Evolutionary conservation across 2,113 vertebrate species (phyloP).

Genomic region (Neolamprologus toae): DNA sequence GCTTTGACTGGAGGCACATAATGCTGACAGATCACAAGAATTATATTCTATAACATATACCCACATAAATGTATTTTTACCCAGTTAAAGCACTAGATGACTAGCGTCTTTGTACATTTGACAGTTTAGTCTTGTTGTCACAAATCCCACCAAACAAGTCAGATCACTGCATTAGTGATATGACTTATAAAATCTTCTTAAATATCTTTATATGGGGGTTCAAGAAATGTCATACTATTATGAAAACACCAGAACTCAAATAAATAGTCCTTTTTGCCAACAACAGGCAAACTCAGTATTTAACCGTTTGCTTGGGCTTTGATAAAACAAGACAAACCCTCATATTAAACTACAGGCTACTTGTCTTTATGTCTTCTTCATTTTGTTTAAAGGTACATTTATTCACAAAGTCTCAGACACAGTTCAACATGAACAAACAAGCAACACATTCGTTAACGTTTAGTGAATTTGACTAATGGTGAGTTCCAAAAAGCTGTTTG

Average conservation of each 20-base stretch:
- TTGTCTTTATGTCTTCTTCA: not conserved
- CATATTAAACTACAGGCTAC: not conserved
- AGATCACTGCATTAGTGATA: not conserved
- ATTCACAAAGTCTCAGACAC: not conserved
- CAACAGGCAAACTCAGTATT: not conserved
- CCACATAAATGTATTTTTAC: not conserved
- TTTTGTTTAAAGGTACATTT: not conserved
- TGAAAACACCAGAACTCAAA: not conserved
- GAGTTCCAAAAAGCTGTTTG: not conserved
- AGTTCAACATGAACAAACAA: not conserved
- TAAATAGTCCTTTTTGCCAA: not conserved
- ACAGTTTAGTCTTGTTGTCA: not conserved
- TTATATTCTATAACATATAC: not conserved
- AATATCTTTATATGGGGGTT: not conserved
- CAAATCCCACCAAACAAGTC: not conserved
- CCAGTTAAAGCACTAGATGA: not conserved
- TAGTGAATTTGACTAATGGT: not conserved
- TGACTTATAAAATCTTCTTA: not conserved
- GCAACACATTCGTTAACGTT: not conserved
- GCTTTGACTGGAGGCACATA: not conserved
- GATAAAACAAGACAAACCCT: not conserved
- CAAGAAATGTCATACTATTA: not conserved
- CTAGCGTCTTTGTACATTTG: not conserved
- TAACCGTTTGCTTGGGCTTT: not conserved
- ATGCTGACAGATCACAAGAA: not conserved